A percentile compares a stretch with the other conserved stretches of the same genome.
These are phyloP conservation scores for Tapirus indicus DNA, from an alignment of 2,797 vertebrate genomes.

Conservation along the genomic window DNA sequence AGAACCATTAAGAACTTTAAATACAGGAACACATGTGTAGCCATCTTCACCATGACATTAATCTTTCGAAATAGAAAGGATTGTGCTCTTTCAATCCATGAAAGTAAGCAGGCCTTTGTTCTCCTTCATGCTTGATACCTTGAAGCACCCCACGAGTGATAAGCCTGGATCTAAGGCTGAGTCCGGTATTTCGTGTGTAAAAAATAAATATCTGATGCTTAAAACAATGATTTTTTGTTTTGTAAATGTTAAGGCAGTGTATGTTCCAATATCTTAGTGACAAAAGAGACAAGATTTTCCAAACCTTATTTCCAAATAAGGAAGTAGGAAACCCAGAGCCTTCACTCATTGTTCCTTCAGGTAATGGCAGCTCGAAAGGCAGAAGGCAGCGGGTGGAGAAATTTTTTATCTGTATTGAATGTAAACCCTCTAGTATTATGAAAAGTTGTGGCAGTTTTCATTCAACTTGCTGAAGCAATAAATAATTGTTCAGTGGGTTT, in stretches of 20 bases:
- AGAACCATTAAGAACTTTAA: not conserved
- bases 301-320: not conserved
- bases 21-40: not conserved
- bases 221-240: not conserved
- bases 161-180: not conserved
- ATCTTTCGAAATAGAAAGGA: not conserved
- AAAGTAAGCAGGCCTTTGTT: not conserved
- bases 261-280: not conserved
- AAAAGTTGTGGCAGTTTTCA: not conserved
- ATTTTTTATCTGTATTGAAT: not conserved
- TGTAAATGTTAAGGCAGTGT: not conserved
- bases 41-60: not conserved
- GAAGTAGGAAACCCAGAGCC: not conserved
- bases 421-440: not conserved
- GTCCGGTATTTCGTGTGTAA: not conserved
- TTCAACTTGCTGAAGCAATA: not conserved
- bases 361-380: not conserved
- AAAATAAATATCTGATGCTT: not conserved
- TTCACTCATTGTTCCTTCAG: not conserved
- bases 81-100: not conserved
- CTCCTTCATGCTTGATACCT: not conserved
- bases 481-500: not conserved
- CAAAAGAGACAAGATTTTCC: not conserved
- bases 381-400: not conserved
- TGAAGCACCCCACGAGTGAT: not conserved